Evolutionary conservation across 2,888 invertebrate species (phyloP), one percentile per base, ranked within the genome.

Genomic region (Noctua janthina): DNA sequence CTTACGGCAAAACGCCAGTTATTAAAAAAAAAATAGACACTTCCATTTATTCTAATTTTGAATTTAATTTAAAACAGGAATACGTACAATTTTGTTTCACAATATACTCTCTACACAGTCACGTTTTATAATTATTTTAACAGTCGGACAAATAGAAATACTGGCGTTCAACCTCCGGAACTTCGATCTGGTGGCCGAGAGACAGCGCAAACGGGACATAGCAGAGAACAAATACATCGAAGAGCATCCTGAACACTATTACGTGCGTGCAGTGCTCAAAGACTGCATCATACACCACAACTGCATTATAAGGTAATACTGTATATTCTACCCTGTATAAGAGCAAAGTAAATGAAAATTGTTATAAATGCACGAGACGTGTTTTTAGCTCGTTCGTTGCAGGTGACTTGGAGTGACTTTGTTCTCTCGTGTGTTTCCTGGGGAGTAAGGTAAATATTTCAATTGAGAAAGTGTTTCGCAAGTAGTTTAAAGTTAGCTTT

Each of bases 71-170:
- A 46, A 0, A 54, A 64, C 29, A 54, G 6, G 2, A 11, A 46
- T n/a, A 20, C 46, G 0, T 54, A 20, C 43, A 8, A 46, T 54
- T 35, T n/a, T 35, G 17, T 77, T 23, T 17, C 29, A 15, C 7
- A 46, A 20, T 62, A 56, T 4, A 17, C 15, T 15, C 8, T 46
- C 7, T 29, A 68, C 29, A 56, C 2, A 67, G 10, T 67, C 54
- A 51, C n/a, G 6, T 67, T 81, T 82, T 84, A 82, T 82, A 76
- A 85, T 85, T n/a, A n/a, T n/a, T n/a, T 95, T 93, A 51, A 82
- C 93, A 97, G 97, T 97, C 84, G 97, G 96, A 43, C 97, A 97
- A 94, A 95, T 97, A 88, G 96, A 97, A 88, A 96, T 97, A 80
- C 88, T 97, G 87, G 92, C 95, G 7, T 97, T 94, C 89, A 96